Evolutionary conservation across 2,888 invertebrate species (phyloP).

Genomic region (Leptinotarsa tumamoca): DNA sequence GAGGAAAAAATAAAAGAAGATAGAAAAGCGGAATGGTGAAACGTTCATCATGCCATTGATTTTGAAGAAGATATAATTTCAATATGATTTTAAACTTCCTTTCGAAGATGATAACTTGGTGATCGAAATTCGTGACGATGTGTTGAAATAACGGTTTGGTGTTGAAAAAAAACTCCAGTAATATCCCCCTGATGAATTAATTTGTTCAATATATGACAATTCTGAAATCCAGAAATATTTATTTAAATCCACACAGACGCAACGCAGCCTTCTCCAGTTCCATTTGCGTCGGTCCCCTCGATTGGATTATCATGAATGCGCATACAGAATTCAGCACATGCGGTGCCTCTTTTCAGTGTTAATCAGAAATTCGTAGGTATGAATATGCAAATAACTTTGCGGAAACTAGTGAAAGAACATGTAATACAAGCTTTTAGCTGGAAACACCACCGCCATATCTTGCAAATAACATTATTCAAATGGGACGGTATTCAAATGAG

Average conservation of each 20-base stretch:
- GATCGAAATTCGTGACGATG: too few relatives aligned
- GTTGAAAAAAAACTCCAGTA: too few relatives aligned
- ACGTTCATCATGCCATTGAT: too few relatives aligned
- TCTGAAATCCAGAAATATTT: neutral
- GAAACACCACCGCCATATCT: conserved; percentile 50
- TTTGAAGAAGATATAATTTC: too few relatives aligned
- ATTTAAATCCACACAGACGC: neutral
- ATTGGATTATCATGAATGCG: conserved; percentile 43
- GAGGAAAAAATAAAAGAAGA: too few relatives aligned
- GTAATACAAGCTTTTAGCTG: conserved; percentile 54
- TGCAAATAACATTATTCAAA: conserved; percentile 55
- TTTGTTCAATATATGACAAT: neutral
- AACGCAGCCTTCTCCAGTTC: neutral
- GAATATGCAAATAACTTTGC: conserved; percentile 55
- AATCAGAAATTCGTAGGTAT: conserved; percentile 53
- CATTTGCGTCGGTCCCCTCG: conserved; percentile 11
- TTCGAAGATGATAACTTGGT: too few relatives aligned
- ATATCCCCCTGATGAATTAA: too few relatives aligned
- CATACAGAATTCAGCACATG: conserved; percentile 49
- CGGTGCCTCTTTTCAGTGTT: conserved; percentile 51
- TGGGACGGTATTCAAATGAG: conserved; percentile 49
- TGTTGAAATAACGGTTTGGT: too few relatives aligned
- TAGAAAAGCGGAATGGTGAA: too few relatives aligned
- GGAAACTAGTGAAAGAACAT: conserved; percentile 52
- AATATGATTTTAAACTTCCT: too few relatives aligned